Evolutionary conservation across 1,140 invertebrate genomes (phyloP).

Genomic region (Drosophila serrata): DNA sequence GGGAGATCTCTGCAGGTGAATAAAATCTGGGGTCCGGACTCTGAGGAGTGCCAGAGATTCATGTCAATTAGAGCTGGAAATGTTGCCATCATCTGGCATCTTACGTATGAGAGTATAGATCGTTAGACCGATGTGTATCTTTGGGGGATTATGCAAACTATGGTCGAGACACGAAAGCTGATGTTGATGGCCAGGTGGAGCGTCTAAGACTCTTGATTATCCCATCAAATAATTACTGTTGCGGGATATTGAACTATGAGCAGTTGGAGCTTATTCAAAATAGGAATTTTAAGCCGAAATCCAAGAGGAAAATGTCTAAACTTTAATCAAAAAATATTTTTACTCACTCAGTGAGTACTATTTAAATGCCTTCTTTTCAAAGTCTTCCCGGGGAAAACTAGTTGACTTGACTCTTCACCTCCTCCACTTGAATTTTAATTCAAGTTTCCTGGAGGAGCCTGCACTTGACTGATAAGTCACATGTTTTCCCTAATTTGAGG

Average conservation of each 20-base stretch:
- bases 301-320: background rate
- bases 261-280: background rate
- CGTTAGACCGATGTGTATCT: conserved; percentile 36
- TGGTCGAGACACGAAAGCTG: conserved; percentile 29
- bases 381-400: background rate
- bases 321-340: no score
- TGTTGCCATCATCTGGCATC: conserved; percentile 38
- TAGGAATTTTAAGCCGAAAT: background rate
- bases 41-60: conserved; percentile 27
- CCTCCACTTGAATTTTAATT: conserved; percentile 3
- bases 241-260: conserved; percentile 21
- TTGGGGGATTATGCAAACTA: conserved; percentile 44
- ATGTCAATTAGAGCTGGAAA: conserved; percentile 54
- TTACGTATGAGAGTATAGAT: conserved; percentile 50
- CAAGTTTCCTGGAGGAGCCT: conserved; percentile 4
- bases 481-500: conserved; percentile 24
- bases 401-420: conserved; percentile 17
- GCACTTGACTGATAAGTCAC: conserved; percentile 23
- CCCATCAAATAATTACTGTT: conserved; percentile 34
- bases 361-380: background rate
- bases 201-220: conserved; percentile 25
- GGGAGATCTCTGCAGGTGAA: conserved; percentile 12
- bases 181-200: conserved; percentile 8
- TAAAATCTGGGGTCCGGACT: conserved; percentile 15
- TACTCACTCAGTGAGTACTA: background rate